A percentile compares a stretch with the other conserved stretches of the same genome.
phyloP scores from a whole-genome alignment of 2,888 invertebrate species.

The Cosmia pyralina region DNA sequence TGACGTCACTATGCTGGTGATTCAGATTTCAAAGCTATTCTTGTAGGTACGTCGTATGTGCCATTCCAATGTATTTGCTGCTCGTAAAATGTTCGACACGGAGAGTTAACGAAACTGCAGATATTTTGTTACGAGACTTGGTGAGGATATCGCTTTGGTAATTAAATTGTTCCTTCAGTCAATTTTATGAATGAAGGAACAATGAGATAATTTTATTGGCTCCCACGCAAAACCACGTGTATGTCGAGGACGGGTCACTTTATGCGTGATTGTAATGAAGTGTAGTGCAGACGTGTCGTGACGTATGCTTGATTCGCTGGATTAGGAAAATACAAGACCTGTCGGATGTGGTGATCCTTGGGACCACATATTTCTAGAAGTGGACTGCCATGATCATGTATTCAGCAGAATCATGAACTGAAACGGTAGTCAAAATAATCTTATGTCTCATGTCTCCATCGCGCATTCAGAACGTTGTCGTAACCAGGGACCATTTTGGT shows the following conservation, averaged over 20 bases:
- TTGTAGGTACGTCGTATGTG: slow-evolving; percentile 29
- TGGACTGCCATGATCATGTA: background rate
- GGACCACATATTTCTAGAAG: no score
- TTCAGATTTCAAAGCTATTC: slow-evolving; percentile 39
- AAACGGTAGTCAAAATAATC: background rate
- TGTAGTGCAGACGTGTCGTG: no score
- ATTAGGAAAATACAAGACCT: background rate
- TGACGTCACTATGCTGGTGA: slow-evolving; percentile 42
- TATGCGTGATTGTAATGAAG: background rate
- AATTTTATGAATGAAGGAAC: background rate
- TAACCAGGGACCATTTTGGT: no score
- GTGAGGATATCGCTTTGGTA: background rate
- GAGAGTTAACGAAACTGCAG: background rate
- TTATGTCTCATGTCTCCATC: background rate
- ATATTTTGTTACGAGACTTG: background rate
- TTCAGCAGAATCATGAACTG: no score
- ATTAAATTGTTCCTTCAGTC: background rate
- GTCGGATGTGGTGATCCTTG: no score
- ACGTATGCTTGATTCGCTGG: background rate
- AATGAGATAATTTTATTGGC: background rate
- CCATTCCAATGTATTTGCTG: slow-evolving; percentile 22
- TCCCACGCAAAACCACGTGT: slow-evolving; percentile 1
- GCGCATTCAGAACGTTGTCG: background rate
- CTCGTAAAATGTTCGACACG: slow-evolving; percentile 26
- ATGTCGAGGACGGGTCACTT: background rate